phyloP scores from a whole-genome alignment of 2,113 vertebrate species.

The Electrona antarctica region DNA sequence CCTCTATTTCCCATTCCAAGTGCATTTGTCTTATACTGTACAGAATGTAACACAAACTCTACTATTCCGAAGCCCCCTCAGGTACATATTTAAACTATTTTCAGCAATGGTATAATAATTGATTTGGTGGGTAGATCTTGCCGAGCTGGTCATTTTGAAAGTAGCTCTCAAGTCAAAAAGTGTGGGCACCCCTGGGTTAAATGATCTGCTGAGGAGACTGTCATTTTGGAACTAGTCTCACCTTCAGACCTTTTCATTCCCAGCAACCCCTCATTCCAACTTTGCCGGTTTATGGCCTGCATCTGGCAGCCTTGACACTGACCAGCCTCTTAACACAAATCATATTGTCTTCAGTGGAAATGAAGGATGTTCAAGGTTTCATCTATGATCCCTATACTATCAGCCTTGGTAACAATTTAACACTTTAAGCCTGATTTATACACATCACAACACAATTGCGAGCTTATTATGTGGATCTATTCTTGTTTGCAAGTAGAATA shows the following conservation, averaged over 20 bases:
- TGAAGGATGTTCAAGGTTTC: conserved; percentile 14
- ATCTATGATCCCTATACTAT: conserved; percentile 1
- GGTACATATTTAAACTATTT: too few relatives aligned
- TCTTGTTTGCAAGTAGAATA: background rate
- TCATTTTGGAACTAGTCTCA: background rate
- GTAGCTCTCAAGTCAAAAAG: too few relatives aligned
- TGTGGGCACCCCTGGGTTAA: too few relatives aligned
- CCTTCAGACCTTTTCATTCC: conserved; percentile 25
- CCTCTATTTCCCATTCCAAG: too few relatives aligned
- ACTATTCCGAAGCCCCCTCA: too few relatives aligned
- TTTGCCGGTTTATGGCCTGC: conserved; percentile 52
- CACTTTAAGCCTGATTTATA: background rate
- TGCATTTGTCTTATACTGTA: too few relatives aligned
- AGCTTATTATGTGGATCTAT: too few relatives aligned
- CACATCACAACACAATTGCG: background rate
- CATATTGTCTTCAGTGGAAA: conserved; percentile 34
- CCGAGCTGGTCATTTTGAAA: too few relatives aligned
- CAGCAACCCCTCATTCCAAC: conserved; percentile 30
- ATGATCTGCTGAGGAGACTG: too few relatives aligned
- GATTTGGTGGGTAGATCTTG: too few relatives aligned
- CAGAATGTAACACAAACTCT: too few relatives aligned
- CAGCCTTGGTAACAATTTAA: background rate
- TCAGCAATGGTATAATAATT: too few relatives aligned
- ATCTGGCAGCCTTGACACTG: conserved; percentile 43
- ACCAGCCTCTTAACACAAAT: conserved; percentile 45